A percentile compares a stretch with the other conserved stretches of the same genome.
These are phyloP conservation scores for Ispidina lecontei DNA, from an alignment of 2,797 vertebrate species.

Conservation along the genomic window DNA sequence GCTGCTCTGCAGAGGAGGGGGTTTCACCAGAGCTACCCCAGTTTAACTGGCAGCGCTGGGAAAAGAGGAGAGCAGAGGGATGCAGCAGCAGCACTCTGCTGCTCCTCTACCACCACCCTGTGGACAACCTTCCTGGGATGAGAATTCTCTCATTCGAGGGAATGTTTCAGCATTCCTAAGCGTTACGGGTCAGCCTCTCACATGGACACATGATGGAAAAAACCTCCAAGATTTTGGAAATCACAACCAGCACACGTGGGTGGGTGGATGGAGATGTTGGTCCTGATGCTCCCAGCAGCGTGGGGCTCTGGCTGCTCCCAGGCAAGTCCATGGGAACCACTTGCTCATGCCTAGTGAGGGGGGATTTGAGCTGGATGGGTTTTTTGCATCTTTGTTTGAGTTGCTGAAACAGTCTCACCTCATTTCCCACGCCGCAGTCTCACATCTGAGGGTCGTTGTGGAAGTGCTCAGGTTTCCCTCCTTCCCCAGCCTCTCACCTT, in stretches of 20 bases:
- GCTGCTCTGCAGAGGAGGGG: neutral
- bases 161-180: neutral
- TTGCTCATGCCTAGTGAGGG: fast-evolving
- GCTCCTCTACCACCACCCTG: conserved; percentile 47
- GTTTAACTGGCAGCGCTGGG: neutral
- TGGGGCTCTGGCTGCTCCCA: neutral
- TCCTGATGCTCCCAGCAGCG: neutral
- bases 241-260: fast-evolving
- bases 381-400: neutral
- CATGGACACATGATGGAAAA: fast-evolving
- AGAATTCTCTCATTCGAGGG: neutral
- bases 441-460: neutral
- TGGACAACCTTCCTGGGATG: neutral
- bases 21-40: neutral
- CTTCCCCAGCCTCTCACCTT: neutral
- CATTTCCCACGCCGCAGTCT: neutral
- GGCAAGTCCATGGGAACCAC: fast-evolving
- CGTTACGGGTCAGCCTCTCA: fast-evolving
- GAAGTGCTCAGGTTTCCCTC: neutral
- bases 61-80: neutral
- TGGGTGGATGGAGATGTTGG: neutral
- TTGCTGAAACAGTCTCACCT: neutral
- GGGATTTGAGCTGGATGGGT: neutral
- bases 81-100: neutral
- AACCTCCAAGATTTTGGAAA: fast-evolving